Base-by-base conservation (phyloP, 1,140 invertebrate species). In the Saccostrea cuccullata region DNA sequence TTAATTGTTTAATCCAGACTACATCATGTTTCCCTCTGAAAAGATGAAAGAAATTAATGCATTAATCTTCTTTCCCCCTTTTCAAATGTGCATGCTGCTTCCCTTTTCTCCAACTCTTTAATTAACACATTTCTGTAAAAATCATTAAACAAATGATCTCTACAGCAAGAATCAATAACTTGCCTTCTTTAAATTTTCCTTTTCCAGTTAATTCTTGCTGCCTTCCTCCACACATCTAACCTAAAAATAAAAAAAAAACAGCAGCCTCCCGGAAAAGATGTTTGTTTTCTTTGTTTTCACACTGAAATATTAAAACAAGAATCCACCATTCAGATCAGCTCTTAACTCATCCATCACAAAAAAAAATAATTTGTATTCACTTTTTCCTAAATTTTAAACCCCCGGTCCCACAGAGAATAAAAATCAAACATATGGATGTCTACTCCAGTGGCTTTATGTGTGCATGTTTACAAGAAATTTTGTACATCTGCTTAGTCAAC, bases 121-220 rank as follows among this genome's bases (percentile, higher is more conserved):
- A 77, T 77, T 77, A 77, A 30, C 70, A 36, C 70, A 77, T 77
- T 77, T 36, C 70, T 77, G 70, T 77, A 26, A 77, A 77, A 77
- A 77, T 77, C 70, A 77, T 77, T 77, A 77, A 30, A 77, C 70
- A 77, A 77, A 77, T 77, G 23, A 77, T 30, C 70, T 77, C 70
- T 77, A 26, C 70, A 77, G 70, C 15, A 30, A 77, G 70, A 77
- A 77, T 77, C 70, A 77, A 77, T 77, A 77, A 30, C 23, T 26
- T 30, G 23, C 70, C 23, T 1, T 77, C 36, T 26, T 77, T 77
- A 77, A 77, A 40, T 77, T 77, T 12, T 8, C 30, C 17, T 30
- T 23, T 23, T 67, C 60, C 20, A 67, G 23, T 67, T 23, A n/a
- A 26, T 30, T 30, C 70, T 77, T 36, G 23, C 26, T 30, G 26